phyloP scores from a whole-genome alignment of 2,797 vertebrate genomes.

The Paedocypris micromegethes region DNA sequence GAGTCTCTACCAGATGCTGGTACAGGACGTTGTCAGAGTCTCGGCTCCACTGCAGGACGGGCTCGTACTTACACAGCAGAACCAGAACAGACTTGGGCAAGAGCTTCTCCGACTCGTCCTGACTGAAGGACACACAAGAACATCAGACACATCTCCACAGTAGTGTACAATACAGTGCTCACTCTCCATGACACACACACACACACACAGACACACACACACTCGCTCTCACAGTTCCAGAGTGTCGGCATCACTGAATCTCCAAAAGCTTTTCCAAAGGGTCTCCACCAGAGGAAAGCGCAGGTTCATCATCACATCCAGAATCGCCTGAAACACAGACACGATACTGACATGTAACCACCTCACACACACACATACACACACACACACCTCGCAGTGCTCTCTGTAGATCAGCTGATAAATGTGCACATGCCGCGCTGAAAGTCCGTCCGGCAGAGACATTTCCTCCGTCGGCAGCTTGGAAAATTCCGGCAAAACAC shows the following conservation, averaged over 20 bases:
- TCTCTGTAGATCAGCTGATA: conserved; percentile 87
- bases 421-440: conserved; percentile 75
- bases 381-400: conserved; percentile 81
- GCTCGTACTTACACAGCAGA: conserved; percentile 84
- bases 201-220: no score
- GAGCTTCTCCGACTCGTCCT: conserved; percentile 84
- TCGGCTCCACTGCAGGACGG: conserved; percentile 79
- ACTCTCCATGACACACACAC: no score
- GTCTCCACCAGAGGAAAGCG: conserved; percentile 91
- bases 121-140: conserved; percentile 54
- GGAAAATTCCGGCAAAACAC: conserved; percentile 77
- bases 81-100: conserved; percentile 83
- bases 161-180: neutral
- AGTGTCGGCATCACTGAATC: conserved; percentile 73
- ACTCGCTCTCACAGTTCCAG: conserved; percentile 70
- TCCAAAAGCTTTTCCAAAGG: conserved; percentile 92
- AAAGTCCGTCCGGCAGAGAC: conserved; percentile 75
- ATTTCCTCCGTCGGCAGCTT: conserved; percentile 77
- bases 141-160: neutral
- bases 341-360: conserved; percentile 10
- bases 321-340: conserved; percentile 71
- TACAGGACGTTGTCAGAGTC: conserved; percentile 88
- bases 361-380: neutral
- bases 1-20: conserved; percentile 88
- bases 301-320: conserved; percentile 91